Conservation (phyloP, 2,113 vertebrate species). For the Sorex fumeus region DNA sequence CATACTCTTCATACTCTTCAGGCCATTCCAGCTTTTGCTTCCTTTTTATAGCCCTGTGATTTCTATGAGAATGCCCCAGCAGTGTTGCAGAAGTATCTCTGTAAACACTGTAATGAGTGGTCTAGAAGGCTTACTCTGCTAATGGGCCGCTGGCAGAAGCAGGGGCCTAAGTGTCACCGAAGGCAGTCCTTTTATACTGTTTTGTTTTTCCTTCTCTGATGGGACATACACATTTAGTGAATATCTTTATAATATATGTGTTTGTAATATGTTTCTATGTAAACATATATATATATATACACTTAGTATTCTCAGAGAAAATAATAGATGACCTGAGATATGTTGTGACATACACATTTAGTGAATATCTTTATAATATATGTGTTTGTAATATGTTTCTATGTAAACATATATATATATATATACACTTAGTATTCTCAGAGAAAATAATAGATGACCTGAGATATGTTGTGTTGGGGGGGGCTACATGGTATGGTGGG, state of each 20-base stretch:
- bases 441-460: constrained; percentile 20
- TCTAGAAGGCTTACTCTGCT: constrained; percentile 28
- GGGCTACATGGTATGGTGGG: too few species aligned
- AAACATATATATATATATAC: too few species aligned
- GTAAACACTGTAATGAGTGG: constrained; percentile 9
- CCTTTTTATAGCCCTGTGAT: constrained; percentile 30
- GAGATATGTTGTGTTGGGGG: not conserved
- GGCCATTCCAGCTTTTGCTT: constrained; percentile 48
- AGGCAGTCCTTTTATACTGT: constrained; percentile 19
- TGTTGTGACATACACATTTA: not conserved
- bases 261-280: too few species aligned
- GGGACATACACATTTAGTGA: too few species aligned
- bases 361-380: too few species aligned
- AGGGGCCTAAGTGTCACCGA: not conserved
- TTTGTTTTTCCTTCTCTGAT: constrained; percentile 51
- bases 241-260: too few species aligned
- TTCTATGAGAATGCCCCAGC: constrained; percentile 37
- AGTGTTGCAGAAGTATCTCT: constrained; percentile 43
- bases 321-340: constrained; percentile 39
- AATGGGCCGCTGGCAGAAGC: constrained; percentile 22
- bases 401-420: too few species aligned
- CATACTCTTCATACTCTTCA: not conserved
- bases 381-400: too few species aligned
- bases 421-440: not conserved
- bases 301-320: not conserved